phyloP scores from a whole-genome alignment of 2,797 vertebrate genomes.

The Sylvia borin region DNA sequence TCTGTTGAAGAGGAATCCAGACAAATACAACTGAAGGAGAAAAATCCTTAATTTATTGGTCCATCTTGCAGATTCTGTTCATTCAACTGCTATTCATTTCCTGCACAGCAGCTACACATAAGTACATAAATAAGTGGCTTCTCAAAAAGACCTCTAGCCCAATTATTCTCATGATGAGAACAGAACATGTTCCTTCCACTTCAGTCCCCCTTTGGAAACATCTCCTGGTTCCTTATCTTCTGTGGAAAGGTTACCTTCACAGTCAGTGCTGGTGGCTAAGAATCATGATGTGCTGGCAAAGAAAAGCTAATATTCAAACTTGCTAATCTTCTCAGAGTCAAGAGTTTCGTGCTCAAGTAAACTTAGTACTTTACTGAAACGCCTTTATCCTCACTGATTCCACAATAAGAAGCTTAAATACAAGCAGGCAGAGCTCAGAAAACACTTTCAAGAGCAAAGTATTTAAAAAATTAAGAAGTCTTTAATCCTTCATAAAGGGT shows the following conservation, averaged over 20 bases:
- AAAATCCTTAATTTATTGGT: neutral
- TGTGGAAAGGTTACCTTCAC: neutral
- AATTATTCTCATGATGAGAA: neutral
- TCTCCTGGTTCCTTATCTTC: neutral
- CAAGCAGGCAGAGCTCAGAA: neutral
- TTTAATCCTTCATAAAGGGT: conserved; percentile 25
- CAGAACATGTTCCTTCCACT: neutral
- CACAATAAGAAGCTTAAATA: conserved; percentile 35
- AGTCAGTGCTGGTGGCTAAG: neutral
- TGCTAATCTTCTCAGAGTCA: conserved; percentile 27
- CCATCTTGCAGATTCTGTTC: neutral
- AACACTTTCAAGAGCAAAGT: conserved; percentile 19
- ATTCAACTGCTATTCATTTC: neutral
- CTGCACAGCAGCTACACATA: neutral
- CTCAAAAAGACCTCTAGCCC: neutral
- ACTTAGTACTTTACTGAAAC: conserved; percentile 3
- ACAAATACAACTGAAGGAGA: neutral
- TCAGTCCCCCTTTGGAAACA: neutral
- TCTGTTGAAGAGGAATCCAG: neutral
- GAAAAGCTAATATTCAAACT: conserved; percentile 1
- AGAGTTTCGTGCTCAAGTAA: neutral
- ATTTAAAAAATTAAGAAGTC: neutral
- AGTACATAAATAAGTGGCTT: neutral
- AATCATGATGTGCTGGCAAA: neutral
- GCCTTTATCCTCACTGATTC: conserved; percentile 32